Conservation (phyloP, 2,113 vertebrate species). For the Halcyon malimbica region DNA sequence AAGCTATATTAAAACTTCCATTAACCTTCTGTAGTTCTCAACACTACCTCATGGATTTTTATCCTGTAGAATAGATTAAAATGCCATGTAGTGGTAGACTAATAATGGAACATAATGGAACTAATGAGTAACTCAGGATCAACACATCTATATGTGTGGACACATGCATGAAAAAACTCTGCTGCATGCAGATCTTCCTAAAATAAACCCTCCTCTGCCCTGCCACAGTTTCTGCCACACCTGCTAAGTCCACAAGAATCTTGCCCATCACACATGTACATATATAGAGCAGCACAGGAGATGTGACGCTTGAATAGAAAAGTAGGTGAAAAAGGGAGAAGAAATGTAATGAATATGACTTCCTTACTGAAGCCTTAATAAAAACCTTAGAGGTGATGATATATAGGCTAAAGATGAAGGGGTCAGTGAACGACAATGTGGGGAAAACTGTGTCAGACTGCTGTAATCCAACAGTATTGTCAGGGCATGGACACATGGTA, state of each 20-base stretch:
- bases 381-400: neutral
- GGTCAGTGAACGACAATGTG: neutral
- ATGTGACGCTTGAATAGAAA: neutral
- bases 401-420: neutral
- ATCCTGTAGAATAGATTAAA: conserved; percentile 27
- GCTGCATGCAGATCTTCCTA: neutral
- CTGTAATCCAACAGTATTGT: neutral
- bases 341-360: neutral
- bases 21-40: conserved; percentile 35
- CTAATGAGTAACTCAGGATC: neutral
- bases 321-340: neutral
- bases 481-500: neutral
- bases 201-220: neutral
- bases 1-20: conserved; percentile 49
- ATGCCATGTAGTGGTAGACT: neutral
- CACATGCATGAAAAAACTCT: neutral
- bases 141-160: neutral
- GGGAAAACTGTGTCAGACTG: neutral
- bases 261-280: neutral
- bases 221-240: neutral
- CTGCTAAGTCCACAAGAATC: neutral
- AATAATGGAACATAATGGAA: neutral
- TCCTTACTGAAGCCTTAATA: neutral
- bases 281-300: neutral
- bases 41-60: neutral